phyloP scores from a whole-genome alignment of 2,113 vertebrate genomes.

The Rousettus leschenaultii region DNA sequence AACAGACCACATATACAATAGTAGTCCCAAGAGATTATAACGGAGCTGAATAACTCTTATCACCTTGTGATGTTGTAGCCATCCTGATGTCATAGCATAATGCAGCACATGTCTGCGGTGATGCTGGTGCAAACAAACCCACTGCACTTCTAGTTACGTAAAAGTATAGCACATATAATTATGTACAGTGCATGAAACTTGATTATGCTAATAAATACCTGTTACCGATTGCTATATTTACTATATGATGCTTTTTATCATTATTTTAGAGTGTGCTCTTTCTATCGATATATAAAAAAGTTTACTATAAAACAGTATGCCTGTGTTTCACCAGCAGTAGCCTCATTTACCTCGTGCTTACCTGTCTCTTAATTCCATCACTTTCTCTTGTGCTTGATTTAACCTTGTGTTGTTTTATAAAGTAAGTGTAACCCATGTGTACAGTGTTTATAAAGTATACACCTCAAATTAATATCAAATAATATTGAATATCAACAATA shows the following conservation, averaged over 20 bases:
- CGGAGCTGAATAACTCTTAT: background rate
- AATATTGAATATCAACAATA: no score
- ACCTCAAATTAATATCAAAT: no score
- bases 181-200: background rate
- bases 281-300: background rate
- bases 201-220: background rate
- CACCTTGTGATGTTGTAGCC: no score
- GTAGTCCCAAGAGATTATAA: background rate
- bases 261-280: background rate
- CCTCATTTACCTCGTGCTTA: background rate
- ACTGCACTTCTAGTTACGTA: background rate
- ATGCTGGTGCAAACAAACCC: background rate
- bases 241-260: background rate
- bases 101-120: background rate
- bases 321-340: background rate
- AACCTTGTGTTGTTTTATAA: background rate
- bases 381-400: background rate
- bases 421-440: background rate
- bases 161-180: background rate
- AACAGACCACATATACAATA: background rate
- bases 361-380: background rate
- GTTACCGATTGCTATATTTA: background rate
- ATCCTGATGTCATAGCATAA: background rate
- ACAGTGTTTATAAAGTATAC: background rate
- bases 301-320: background rate